Evolutionary conservation across 2,113 vertebrate species (phyloP).

Genomic region (Hylia prasina): DNA sequence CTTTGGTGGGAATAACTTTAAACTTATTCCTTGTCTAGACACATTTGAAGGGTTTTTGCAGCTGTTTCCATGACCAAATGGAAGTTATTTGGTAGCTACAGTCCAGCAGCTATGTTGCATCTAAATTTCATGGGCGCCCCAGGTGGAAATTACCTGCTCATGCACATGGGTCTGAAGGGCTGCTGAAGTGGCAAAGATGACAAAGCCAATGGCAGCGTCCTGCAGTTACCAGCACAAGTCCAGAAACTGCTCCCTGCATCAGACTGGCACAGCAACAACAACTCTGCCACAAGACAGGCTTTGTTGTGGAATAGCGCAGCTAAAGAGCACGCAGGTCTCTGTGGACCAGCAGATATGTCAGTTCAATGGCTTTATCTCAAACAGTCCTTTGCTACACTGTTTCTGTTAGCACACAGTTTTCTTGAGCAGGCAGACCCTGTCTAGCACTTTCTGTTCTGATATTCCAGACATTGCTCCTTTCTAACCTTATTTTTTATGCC

Average conservation of each 20-base stretch:
- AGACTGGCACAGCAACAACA: neutral
- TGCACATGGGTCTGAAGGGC: neutral
- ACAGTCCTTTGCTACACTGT: neutral
- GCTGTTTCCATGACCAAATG: neutral
- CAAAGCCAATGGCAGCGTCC: neutral
- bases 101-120: neutral
- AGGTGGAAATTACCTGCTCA: neutral
- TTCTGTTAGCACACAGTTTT: neutral
- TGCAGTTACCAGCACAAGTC: neutral
- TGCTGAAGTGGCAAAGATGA: neutral
- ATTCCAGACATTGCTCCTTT: neutral
- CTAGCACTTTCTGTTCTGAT: neutral
- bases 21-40: neutral
- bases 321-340: neutral
- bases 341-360: rapidly evolving
- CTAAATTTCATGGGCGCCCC: neutral
- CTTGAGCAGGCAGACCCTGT: neutral
- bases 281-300: neutral
- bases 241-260: neutral
- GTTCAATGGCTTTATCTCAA: neutral
- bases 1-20: neutral
- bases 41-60: neutral
- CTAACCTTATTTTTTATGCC: neutral
- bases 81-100: neutral
- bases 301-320: neutral